phyloP scores from a whole-genome alignment of 2,888 invertebrate genomes.

The Ectemnius continuus region DNA sequence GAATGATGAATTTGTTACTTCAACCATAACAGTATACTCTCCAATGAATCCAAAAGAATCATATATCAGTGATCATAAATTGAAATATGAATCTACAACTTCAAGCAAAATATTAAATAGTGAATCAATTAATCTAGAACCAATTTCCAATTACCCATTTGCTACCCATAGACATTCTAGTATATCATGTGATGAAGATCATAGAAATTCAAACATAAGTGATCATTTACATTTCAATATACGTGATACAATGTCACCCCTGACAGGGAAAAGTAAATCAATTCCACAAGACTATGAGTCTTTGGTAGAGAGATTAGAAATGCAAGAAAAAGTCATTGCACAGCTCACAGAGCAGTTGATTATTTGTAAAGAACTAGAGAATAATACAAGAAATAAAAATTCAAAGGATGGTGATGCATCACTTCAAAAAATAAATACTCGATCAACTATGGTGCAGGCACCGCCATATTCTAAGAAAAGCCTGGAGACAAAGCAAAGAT shows the following conservation, averaged over 20 bases:
- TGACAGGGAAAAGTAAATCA: neutral
- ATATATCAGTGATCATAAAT: constrained; percentile 11
- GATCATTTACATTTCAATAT: constrained; percentile 11
- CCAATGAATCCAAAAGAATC: constrained; percentile 28
- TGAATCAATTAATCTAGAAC: constrained; percentile 13
- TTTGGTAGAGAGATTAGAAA: constrained; percentile 59
- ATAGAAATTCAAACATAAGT: constrained; percentile 6
- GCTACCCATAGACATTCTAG: constrained; percentile 6
- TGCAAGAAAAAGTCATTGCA: constrained; percentile 67
- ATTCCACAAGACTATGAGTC: constrained; percentile 34
- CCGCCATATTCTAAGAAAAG: constrained; percentile 21
- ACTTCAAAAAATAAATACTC: constrained; percentile 45
- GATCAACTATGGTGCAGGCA: constrained; percentile 19
- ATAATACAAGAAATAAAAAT: constrained; percentile 52
- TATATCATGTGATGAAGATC: constrained; percentile 29
- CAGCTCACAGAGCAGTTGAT: constrained; percentile 66
- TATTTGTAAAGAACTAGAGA: constrained; percentile 64
- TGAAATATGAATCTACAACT: constrained; percentile 26
- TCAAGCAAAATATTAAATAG: constrained; percentile 6
- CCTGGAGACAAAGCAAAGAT: constrained; percentile 49
- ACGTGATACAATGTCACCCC: neutral
- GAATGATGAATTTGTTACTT: constrained; percentile 57
- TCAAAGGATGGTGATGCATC: constrained; percentile 55
- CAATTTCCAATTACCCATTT: constrained; percentile 5
- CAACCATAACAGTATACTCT: constrained; percentile 60